phyloP scores from a whole-genome alignment of 2,113 vertebrate genomes.

The Alaudala cheleensis region DNA sequence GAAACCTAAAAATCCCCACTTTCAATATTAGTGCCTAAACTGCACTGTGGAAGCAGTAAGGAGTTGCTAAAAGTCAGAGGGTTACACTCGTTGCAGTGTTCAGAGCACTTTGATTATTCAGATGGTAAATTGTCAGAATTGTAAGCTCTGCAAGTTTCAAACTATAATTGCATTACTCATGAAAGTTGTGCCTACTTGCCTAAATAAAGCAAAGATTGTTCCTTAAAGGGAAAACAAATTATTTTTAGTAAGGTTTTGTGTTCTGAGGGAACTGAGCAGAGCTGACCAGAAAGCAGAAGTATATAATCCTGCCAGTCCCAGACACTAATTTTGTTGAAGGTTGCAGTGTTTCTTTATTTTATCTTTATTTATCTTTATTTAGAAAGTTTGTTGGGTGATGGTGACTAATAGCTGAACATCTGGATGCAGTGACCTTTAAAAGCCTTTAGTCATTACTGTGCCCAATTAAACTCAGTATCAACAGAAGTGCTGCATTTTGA shows the following conservation, averaged over 20 bases:
- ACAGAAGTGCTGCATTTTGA: constrained; percentile 75
- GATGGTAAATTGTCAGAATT: not conserved
- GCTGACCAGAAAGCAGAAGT: constrained; percentile 70
- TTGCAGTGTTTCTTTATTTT: constrained; percentile 75
- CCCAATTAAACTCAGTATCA: constrained; percentile 78
- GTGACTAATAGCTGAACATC: constrained; percentile 82
- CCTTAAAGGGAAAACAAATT: constrained; percentile 55
- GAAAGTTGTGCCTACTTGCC: not conserved
- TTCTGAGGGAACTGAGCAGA: constrained; percentile 49
- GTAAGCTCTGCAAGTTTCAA: not conserved
- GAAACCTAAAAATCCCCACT: not conserved
- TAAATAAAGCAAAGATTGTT: not conserved
- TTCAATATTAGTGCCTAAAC: not conserved
- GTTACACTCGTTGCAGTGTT: not conserved
- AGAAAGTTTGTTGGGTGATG: constrained; percentile 73
- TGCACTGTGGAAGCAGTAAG: not conserved
- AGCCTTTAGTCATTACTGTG: constrained; percentile 76
- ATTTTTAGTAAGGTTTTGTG: constrained; percentile 44
- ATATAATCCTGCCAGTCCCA: constrained; percentile 64
- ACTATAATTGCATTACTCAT: not conserved
- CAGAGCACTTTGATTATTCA: not conserved
- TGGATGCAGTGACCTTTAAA: constrained; percentile 80
- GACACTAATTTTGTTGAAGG: constrained; percentile 73
- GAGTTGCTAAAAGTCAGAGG: not conserved
- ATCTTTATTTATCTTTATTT: constrained; percentile 79